These are phyloP conservation scores for Odontothrips loti DNA, from an alignment of 2,888 invertebrate genomes.

Conservation along the genomic window DNA sequence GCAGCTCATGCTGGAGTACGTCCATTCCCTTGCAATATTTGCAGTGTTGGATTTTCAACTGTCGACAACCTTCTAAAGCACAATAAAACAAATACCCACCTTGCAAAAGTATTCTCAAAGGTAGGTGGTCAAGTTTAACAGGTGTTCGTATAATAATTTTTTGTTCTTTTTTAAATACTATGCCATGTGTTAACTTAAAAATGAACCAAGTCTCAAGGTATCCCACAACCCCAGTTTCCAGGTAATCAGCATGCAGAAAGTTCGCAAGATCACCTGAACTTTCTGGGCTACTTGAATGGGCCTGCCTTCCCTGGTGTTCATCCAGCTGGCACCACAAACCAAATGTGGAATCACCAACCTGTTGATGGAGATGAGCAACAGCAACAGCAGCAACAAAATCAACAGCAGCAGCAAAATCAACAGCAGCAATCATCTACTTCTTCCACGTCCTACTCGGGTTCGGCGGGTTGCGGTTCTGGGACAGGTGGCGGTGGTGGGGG, in stretches of 20 bases:
- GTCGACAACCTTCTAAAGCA: neutral
- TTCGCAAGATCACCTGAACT: neutral
- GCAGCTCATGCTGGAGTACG: neutral
- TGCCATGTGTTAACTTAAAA: no score
- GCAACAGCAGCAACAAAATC: neutral
- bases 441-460: neutral
- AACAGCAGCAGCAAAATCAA: neutral
- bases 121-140: neutral
- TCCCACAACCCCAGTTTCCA: neutral
- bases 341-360: constrained; percentile 16
- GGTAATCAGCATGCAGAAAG: neutral
- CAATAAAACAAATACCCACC: neutral
- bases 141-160: no score
- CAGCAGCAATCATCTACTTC: neutral
- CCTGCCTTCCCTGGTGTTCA: neutral
- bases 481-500: neutral
- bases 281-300: neutral
- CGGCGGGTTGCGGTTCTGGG: neutral
- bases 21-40: neutral
- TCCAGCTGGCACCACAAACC: neutral
- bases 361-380: neutral
- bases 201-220: neutral
- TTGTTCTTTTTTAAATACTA: no score
- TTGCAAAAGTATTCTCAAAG: constrained; percentile 7
- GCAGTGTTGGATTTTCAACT: neutral